Evolutionary conservation across 92 coral and sea anemone species (phyloP), one percentile per base, ranked within the genome.

Genomic region (Porites rus): DNA sequence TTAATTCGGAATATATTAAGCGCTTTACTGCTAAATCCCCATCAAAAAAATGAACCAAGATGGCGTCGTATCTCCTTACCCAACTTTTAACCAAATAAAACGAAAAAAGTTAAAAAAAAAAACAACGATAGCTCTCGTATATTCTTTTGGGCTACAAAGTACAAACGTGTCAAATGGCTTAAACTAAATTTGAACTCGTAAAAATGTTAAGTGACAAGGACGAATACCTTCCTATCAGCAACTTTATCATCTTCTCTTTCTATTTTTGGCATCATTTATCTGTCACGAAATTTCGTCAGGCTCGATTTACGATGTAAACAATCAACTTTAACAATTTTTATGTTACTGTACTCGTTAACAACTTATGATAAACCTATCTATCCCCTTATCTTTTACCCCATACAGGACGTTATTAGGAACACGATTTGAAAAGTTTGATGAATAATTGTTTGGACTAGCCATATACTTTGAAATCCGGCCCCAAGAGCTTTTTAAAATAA

Each of bases 231-330:
- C 51, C 78, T 53, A 18, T 52, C 54, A 53, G 22, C 65, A 51
- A 8, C 43, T 13, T 76, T 16, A 59, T 12, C 24, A 76, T 31
- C 22, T 18, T 2, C 11, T 53, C 4, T 54, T 52, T 81, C 86
- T 70, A 81, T 59, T 81, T 69, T 81, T 69, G 77, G 68, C 31
- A 28, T 3, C 20, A 1, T 24, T 46, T 53, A 51, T 16, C 71
- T 72, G 75, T 79, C 84, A 79, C 84, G 84, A 79, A 67, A 79
- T 66, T 25, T 4, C n/a, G 72, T 67, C 72, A 24, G 72, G 25
- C 61, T 67, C 46, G 53, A 25, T 13, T 70, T 43, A 25, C 74
- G 74, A 6, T 13, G 12, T 22, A 69, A 31, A 31, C 52, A 70
- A 25, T 69, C 25, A 62, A 62, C 65, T 54, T 54, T 6, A 62